These are phyloP conservation scores for Caenorhabditis parvicauda DNA, from an alignment of 2,888 invertebrate genomes.

Conservation along the genomic window DNA sequence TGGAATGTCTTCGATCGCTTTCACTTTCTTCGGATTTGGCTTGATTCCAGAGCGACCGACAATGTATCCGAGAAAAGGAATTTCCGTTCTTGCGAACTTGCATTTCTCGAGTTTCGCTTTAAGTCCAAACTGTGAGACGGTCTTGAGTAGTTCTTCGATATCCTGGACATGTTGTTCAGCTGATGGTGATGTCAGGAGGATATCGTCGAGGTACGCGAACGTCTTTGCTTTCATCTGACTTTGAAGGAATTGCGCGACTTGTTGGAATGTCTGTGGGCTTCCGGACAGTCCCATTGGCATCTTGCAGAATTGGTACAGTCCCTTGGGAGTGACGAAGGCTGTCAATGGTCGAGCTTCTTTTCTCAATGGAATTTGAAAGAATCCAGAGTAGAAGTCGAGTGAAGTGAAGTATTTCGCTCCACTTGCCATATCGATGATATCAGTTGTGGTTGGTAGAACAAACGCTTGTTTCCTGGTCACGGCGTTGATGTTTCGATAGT, in stretches of 20 bases:
- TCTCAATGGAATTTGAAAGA: slow-evolving; percentile 27
- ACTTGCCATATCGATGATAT: too few relatives aligned
- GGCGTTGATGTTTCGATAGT: too few relatives aligned
- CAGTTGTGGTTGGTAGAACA: too few relatives aligned
- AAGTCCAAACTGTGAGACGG: slow-evolving; percentile 17
- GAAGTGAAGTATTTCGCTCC: slow-evolving; percentile 21
- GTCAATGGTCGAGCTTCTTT: slow-evolving; percentile 22
- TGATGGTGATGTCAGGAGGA: slow-evolving; percentile 14
- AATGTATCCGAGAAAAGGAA: slow-evolving; percentile 19
- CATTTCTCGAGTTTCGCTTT: slow-evolving; percentile 19
- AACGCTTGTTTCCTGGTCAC: too few relatives aligned
- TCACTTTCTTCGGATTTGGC: slow-evolving; percentile 17
- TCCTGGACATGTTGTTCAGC: slow-evolving; percentile 32
- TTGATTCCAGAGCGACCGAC: slow-evolving; percentile 7
- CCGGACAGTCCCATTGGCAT: slow-evolving; percentile 36
- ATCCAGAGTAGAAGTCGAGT: slow-evolving; percentile 28
- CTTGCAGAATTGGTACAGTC: slow-evolving; percentile 24
- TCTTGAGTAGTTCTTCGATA: slow-evolving; percentile 22
- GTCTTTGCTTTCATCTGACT: background rate
- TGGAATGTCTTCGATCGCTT: slow-evolving; percentile 12
- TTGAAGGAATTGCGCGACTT: slow-evolving; percentile 7
- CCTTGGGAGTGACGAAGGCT: slow-evolving; percentile 27
- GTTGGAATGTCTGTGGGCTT: slow-evolving; percentile 25
- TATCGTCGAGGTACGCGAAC: slow-evolving; percentile 34
- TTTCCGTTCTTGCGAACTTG: slow-evolving; percentile 6